Base-by-base conservation (phyloP, 2,113 vertebrate genomes). In the Nipponia nippon region DNA sequence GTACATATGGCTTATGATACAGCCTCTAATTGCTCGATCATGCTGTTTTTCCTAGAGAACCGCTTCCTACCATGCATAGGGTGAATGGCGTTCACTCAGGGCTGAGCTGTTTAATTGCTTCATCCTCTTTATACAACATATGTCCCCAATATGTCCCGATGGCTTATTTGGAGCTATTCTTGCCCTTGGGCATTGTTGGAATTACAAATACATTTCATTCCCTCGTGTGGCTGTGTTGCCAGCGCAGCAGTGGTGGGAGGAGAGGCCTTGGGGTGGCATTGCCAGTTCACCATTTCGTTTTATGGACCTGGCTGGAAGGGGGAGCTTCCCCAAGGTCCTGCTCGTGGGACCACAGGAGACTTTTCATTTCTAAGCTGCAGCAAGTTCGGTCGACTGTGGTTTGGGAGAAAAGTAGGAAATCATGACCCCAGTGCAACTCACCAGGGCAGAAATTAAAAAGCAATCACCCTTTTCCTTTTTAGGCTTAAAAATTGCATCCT, bases 211-310 rank as follows among this genome's bases (percentile, higher is more conserved):
- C 22, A 7, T 71, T 82, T 87, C 7, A 6, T 66, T 53, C 23
- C 53, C 32, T 36, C 27, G 0, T 3, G 16, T 0, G 1, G 11
- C 72, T 71, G 52, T 0, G 0, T 32, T 87, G 49, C 52, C 62
- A 72, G 23, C 0, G 0, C 52, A 44, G 46, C 61, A 52, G 38
- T 16, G 36, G 36, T 53, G 25, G 26, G 25, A 75, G 69, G 56
- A 90, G 30, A 85, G 30, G 78, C 9, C 18, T 53, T 52, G 66
- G 47, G 13, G 8, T 40, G 7, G 13, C 14, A 42, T 7, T 59
- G 20, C 16, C 16, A 13, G 9, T 19, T 83, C 69, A 65, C 34
- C 1, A 1, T 53, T 78, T 61, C 0, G 0, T 53, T 93, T 83
- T 15, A 47, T 32, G 36, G 46, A 88, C 21, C 30, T 56, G 10